A percentile compares a stretch with the other conserved stretches of the same genome.
Evolutionary conservation across 2,888 invertebrate species (phyloP).

Genomic region (Scaptomyza cyrtandrae): DNA sequence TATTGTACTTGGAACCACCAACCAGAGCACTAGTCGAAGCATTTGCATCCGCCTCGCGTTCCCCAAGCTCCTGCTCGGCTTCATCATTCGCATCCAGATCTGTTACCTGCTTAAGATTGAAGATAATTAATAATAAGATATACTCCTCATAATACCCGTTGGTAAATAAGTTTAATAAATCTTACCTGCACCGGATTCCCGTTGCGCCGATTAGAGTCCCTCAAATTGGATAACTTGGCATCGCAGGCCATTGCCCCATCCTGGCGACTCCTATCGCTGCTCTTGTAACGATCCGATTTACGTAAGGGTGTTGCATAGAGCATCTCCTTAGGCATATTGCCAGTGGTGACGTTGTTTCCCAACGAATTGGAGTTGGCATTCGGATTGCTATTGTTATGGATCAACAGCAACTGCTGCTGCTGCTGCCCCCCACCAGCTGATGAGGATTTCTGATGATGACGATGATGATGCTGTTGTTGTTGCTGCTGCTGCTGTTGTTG

Average conservation of each 20-base stretch:
- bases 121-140: too few relatives aligned
- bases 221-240: slow-evolving; percentile 81
- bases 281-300: slow-evolving; percentile 84
- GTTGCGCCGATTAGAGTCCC: slow-evolving; percentile 83
- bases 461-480: neutral
- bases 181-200: slow-evolving; percentile 76
- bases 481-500: slow-evolving; percentile 65
- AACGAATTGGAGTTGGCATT: slow-evolving; percentile 77
- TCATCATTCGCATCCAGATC: slow-evolving; percentile 82
- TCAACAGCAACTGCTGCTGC: slow-evolving; percentile 22
- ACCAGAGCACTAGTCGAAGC: slow-evolving; percentile 74
- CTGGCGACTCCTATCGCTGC: slow-evolving; percentile 81
- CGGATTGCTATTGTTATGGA: slow-evolving; percentile 59
- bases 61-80: slow-evolving; percentile 32
- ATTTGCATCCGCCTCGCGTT: slow-evolving; percentile 66
- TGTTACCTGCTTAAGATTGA: slow-evolving; percentile 47
- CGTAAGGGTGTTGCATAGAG: slow-evolving; percentile 84
- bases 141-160: too few relatives aligned
- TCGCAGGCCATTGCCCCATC: slow-evolving; percentile 48
- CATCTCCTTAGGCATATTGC: slow-evolving; percentile 83
- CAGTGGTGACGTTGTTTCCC: slow-evolving; percentile 59
- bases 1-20: slow-evolving; percentile 68
- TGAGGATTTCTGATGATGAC: slow-evolving; percentile 70
- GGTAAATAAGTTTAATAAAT: neutral
- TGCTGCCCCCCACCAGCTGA: slow-evolving; percentile 39